A percentile compares a stretch with the other conserved stretches of the same genome.
phyloP scores from a whole-genome alignment of 2,888 invertebrate species.

The Diogma glabrata region DNA sequence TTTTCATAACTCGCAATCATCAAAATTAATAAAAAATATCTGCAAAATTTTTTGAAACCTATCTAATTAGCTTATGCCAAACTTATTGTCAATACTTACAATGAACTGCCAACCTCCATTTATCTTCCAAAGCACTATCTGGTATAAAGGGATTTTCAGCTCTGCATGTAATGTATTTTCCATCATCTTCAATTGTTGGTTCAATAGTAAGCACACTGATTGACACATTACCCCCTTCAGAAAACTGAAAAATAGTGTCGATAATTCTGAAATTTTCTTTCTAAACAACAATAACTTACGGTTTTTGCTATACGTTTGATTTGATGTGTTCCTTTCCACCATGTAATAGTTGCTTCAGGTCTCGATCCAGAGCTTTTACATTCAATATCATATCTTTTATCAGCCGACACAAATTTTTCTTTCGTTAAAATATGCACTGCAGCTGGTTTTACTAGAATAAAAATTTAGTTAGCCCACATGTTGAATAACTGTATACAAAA shows the following conservation, averaged over 20 bases:
- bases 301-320: slow-evolving; percentile 69
- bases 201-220: slow-evolving; percentile 73
- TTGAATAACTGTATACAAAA: slow-evolving; percentile 15
- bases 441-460: slow-evolving; percentile 65
- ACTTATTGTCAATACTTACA: too few species aligned
- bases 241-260: slow-evolving; percentile 54
- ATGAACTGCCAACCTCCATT: slow-evolving; percentile 76
- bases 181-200: slow-evolving; percentile 77
- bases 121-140: slow-evolving; percentile 73
- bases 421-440: slow-evolving; percentile 73
- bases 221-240: slow-evolving; percentile 69
- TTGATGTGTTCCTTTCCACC: slow-evolving; percentile 81
- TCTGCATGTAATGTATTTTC: slow-evolving; percentile 77
- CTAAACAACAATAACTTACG: slow-evolving; percentile 44
- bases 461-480: too few species aligned
- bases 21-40: too few species aligned
- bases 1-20: too few species aligned
- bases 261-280: too few species aligned
- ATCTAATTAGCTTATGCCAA: too few species aligned
- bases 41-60: too few species aligned
- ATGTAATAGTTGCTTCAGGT: slow-evolving; percentile 74
- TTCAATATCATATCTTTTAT: slow-evolving; percentile 76
- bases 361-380: slow-evolving; percentile 78
- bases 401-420: slow-evolving; percentile 71
- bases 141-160: slow-evolving; percentile 78